Base-by-base conservation (phyloP, 2,113 vertebrate genomes). In the Smithornis capensis region DNA sequence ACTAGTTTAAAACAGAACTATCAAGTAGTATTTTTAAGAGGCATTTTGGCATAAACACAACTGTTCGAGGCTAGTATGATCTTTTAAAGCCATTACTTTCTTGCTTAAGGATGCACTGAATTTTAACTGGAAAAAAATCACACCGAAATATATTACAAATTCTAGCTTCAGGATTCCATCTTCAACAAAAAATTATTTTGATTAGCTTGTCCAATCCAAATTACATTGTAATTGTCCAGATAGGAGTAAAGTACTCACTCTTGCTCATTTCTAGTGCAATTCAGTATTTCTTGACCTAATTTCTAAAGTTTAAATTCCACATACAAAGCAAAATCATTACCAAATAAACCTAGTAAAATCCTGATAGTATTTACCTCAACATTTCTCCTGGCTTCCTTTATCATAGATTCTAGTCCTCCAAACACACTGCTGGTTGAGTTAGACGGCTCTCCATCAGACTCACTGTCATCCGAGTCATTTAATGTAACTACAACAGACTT, bases 351-450 rank as follows among this genome's bases (percentile, higher is more conserved):
- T 60, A 80, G 47, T 52, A 53, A 31, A 92, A 79, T 83, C 21
- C 29, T 49, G 31, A 57, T 7, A 45, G 9, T 2, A n/a, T 82
- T 94, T 94, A 99, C 99, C 98, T 99, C 99, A 38, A 98, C 99
- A 7, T 98, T 99, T 96, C 99, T 98, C 75, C 99, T 98, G 86
- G 99, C 99, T 97, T 99, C 99, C 97, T 99, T 99, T 95, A 99
- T 99, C 99, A 99, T 99, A 73, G 98, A 99, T 97, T 99, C 99
- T 89, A 99, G 97, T 37, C 99, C 99, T 94, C 99, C 99, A 74
- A 99, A 99, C 40, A 99, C 98, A 37, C 95, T 95, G 63, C 97
- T 98, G 4, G 97, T 90, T 28, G 98, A 97, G 87, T 98, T 98
- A 94, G 97, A 95, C 11, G 98, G 87, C 19, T 99, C 99, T 87